A percentile compares a stretch with the other conserved stretches of the same genome.
Evolutionary conservation across 2,113 vertebrate genomes (phyloP).

Genomic region (human (Homo sapiens)): DNA sequence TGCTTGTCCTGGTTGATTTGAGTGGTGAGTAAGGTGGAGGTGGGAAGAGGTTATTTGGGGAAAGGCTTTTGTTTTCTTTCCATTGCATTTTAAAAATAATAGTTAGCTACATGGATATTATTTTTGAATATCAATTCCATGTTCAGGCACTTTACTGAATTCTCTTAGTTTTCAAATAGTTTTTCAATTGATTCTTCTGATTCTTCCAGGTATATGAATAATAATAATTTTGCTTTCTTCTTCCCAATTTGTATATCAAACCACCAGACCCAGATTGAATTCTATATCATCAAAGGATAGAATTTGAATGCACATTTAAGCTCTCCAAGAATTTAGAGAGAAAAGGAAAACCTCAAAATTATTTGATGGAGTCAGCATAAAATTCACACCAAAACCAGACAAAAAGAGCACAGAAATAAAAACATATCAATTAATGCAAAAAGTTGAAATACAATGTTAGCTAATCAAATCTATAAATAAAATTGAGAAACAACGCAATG

Average conservation of each 20-base stretch:
- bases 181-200: not conserved
- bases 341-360: not conserved
- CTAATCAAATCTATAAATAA: not conserved
- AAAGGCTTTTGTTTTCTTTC: not conserved
- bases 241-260: not conserved
- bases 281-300: not conserved
- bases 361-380: not conserved
- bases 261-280: not conserved
- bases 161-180: not conserved
- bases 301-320: not conserved
- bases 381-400: not conserved
- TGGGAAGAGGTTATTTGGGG: too few species aligned
- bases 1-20: fast-evolving
- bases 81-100: not conserved
- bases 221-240: not conserved
- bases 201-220: not conserved
- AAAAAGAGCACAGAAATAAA: not conserved
- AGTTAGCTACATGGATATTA: not conserved
- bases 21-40: not conserved
- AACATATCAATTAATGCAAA: not conserved
- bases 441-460: not conserved
- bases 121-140: not conserved
- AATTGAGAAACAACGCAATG: not conserved
- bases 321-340: not conserved
- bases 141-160: not conserved